Evolutionary conservation across 2,113 vertebrate genomes (phyloP), one percentile per base, ranked within the genome.

Genomic region (Catagonus wagneri): DNA sequence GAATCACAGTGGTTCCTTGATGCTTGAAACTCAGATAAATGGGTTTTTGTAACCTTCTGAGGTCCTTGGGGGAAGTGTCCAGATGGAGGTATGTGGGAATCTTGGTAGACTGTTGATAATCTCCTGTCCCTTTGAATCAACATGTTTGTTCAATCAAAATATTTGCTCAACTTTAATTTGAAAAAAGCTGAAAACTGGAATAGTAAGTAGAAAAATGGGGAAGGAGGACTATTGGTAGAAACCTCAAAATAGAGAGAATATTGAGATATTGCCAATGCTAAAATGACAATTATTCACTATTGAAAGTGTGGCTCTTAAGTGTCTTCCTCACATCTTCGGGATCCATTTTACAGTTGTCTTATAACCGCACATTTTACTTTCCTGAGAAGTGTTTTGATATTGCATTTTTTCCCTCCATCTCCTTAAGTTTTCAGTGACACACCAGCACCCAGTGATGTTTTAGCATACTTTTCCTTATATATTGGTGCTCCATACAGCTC

Each of bases 151-250:
- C 34, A 58, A 68, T 74, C 80, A 79, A 91, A 90, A 39, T 72
- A 50, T 94, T 76, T 65, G n/a, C 90, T 93, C 50, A 63, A 15
- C 15, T 93, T 96, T 89, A 75, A 52, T 83, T 84, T 92, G n/a
- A 19, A 36, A 66, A n/a, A 36, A 65, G 12, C 20, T 32, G 63
- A 91, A 83, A 93, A 66, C 2, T 52, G n/a, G n/a, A 6, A 44
- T 17, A 81, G 52, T 52, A 32, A 65, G 13, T 36, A 29, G 27
- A 88, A 79, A 39, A 93, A 71, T 36, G 13, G 61, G 69, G 61
- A 61, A 63, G 56, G 16, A n/a, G 15, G 50, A 72, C 11, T 15
- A 6, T 27, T 68, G 27, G 19, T 83, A 29, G 39, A 74, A 75
- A 58, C 22, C 5, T 75, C 76, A 80, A 76, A 29, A 50, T 36